Evolutionary conservation across 2,113 vertebrate species (phyloP).

Genomic region (Apodemus speciosus): DNA sequence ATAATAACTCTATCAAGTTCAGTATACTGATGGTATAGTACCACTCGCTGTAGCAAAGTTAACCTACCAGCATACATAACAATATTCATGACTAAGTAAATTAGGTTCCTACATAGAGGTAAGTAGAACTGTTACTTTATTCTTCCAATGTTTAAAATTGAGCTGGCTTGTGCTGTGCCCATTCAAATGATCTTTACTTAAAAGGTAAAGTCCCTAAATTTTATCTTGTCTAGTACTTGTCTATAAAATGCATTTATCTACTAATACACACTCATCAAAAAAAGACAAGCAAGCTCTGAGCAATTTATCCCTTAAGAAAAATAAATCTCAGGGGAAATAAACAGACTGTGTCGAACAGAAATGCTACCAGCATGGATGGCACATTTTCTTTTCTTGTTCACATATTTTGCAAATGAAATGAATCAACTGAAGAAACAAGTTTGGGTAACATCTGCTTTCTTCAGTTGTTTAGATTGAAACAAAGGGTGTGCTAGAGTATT

Average conservation of each 20-base stretch:
- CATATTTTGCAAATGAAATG: constrained; percentile 70
- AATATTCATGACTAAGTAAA: not conserved
- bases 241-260: not conserved
- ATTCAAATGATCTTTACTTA: constrained; percentile 48
- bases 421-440: constrained; percentile 59
- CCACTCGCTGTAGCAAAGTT: not conserved
- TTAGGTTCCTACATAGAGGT: not conserved
- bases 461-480: constrained; percentile 36
- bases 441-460: constrained; percentile 69
- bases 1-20: not conserved
- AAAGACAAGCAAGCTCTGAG: not conserved
- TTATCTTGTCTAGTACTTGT: constrained; percentile 21
- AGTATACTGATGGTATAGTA: not conserved
- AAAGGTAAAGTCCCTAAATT: not conserved
- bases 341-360: not conserved
- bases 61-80: not conserved
- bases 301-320: constrained; percentile 12
- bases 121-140: not conserved
- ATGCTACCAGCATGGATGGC: not conserved
- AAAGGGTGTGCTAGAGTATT: constrained; percentile 43
- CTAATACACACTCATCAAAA: constrained; percentile 31
- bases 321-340: constrained; percentile 47
- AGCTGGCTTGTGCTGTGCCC: not conserved
- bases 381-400: constrained; percentile 11
- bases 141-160: constrained; percentile 52